Conservation (phyloP, 2,797 vertebrate genomes). For the Remorina albescens region DNA sequence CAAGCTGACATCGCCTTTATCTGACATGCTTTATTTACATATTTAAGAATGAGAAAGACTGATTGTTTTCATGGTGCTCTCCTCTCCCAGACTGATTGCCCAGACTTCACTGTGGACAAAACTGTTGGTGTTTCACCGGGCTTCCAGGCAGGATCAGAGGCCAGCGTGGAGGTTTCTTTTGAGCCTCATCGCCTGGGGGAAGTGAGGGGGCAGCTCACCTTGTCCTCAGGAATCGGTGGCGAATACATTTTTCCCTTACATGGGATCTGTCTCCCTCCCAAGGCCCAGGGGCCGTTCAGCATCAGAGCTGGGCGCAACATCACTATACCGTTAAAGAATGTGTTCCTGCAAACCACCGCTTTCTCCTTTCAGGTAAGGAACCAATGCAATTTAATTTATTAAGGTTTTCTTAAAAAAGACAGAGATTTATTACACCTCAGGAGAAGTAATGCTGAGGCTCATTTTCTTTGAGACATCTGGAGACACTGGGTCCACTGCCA, state of each 20-base stretch:
- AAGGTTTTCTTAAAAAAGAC: too few species aligned
- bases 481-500: constrained; percentile 8
- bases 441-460: neutral
- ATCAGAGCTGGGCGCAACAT: constrained; percentile 79
- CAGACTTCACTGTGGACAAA: constrained; percentile 86
- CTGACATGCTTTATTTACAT: too few species aligned
- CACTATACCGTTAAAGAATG: constrained; percentile 90
- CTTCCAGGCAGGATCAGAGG: constrained; percentile 80
- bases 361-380: constrained; percentile 79
- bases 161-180: constrained; percentile 86
- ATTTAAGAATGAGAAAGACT: neutral
- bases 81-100: constrained; percentile 80
- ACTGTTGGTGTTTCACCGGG: constrained; percentile 71
- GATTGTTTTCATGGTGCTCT: neutral
- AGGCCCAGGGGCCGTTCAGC: constrained; percentile 88
- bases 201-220: constrained; percentile 78
- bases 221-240: constrained; percentile 80
- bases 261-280: constrained; percentile 84
- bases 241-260: constrained; percentile 88
- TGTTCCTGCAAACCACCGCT: constrained; percentile 83
- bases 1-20: too few species aligned
- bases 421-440: constrained; percentile 6
- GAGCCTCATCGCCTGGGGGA: constrained; percentile 90
- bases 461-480: neutral
- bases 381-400: neutral